Evolutionary conservation across 2,797 vertebrate genomes (phyloP).

Genomic region (Botia kubotai): DNA sequence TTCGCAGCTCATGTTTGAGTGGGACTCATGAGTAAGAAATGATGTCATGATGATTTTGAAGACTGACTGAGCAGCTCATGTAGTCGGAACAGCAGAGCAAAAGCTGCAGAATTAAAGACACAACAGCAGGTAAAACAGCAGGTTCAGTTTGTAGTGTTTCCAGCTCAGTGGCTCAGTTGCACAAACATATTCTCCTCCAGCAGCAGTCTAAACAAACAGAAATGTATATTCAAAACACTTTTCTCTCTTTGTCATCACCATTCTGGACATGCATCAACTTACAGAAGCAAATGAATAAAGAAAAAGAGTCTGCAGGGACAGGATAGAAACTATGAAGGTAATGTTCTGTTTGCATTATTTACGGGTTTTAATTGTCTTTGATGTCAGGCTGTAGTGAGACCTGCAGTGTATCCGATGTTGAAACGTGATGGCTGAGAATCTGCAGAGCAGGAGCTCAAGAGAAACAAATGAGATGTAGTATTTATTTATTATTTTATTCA

Average conservation of each 20-base stretch:
- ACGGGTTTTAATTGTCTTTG: not conserved
- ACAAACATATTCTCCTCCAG: not conserved
- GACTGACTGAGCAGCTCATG: not conserved
- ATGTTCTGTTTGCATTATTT: no score
- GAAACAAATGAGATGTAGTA: not conserved
- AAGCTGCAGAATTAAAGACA: not conserved
- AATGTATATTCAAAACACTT: not conserved
- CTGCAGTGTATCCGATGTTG: not conserved
- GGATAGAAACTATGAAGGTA: no score
- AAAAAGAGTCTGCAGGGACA: no score
- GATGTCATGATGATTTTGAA: not conserved
- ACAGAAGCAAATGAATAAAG: not conserved
- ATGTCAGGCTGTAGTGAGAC: constrained; percentile 8
- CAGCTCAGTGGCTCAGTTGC: constrained; percentile 18
- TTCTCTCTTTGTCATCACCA: no score
- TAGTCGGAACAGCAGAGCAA: not conserved
- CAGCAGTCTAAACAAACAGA: not conserved
- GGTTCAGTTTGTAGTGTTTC: constrained; percentile 6
- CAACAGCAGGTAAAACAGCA: constrained; percentile 37
- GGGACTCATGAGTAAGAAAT: not conserved
- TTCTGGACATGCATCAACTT: no score
- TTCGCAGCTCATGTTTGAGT: not conserved
- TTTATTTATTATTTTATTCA: no score
- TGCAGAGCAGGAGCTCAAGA: not conserved
- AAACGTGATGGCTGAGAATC: constrained; percentile 7